Base-by-base conservation (phyloP, 2,888 invertebrate genomes). In the Malacosoma neustria region DNA sequence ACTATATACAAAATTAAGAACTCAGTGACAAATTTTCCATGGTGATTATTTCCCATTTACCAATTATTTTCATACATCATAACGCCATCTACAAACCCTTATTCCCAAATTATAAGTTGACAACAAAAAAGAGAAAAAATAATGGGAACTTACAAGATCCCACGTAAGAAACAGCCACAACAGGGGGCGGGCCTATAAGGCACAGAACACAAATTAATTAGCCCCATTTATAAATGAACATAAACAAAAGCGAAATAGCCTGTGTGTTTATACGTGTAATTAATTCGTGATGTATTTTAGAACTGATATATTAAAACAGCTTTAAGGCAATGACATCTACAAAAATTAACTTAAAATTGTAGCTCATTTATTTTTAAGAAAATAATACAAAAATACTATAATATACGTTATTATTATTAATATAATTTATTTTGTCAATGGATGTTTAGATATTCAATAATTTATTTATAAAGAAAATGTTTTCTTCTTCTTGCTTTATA, bases 111-210 rank as follows among this genome's bases (percentile, higher is more conserved):
- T 34, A 41, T 31, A 32, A 34, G 32, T n/a, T n/a, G 32, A 38
- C 43, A 41, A 39, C 39, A 32, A 33, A 33, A 7, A 7, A 22
- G 9, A 29, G 38, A 39, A 66, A 60, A 54, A 61, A 61, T 58
- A 59, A 48, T 44, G 60, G 84, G 81, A 72, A 85, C 85, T 85
- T 82, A 85, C 84, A 58, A 84, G 69, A 76, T 84, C 84, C 85
- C 85, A 85, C 57, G 85, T 82, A 63, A 85, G 85, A 74, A 85
- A 80, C 85, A 79, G 84, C 85, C 82, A 85, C 77, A 81, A 85
- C 81, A 85, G 74, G 75, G 85, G 82, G 42, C 64, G 72, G 60
- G 71, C 79, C 84, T 84, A 82, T 51, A 73, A 73, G 72, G 73
- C 75, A 80, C 65, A 82, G 60, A 77, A 79, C 54, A 72, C 51